Conservation (phyloP, 2,888 invertebrate species). For the Diarsia rubi region DNA sequence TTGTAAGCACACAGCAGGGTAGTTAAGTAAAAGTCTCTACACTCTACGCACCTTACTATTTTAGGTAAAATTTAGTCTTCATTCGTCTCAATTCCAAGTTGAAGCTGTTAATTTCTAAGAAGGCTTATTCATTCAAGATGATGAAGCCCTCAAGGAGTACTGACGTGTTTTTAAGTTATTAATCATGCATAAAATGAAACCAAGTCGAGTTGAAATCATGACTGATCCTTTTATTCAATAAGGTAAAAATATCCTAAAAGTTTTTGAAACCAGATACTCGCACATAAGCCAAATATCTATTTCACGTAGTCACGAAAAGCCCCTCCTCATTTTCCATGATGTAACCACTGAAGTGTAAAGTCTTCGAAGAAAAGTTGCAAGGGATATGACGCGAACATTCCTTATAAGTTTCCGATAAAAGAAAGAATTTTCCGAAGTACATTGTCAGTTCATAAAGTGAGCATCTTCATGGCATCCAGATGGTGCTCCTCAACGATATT, state of each 20-base stretch:
- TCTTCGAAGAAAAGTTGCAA: constrained; percentile 40
- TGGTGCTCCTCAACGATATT: constrained; percentile 59
- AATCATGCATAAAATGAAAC: not conserved
- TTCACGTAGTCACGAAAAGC: not conserved
- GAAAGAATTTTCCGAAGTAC: constrained; percentile 30
- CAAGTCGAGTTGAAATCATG: not conserved
- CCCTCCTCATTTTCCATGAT: constrained; percentile 3
- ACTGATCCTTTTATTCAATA: not conserved
- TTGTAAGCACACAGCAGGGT: not conserved
- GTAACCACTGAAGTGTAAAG: constrained; percentile 45
- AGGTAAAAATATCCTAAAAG: not conserved
- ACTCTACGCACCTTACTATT: no score
- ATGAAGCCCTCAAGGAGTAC: not conserved
- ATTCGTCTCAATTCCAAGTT: not conserved
- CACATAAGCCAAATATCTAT: not conserved
- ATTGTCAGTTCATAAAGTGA: constrained; percentile 62
- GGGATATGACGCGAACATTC: constrained; percentile 48
- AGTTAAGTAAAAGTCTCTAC: not conserved
- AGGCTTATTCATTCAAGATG: not conserved
- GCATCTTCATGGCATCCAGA: constrained; percentile 53
- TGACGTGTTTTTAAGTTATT: not conserved
- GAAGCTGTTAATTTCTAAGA: not conserved
- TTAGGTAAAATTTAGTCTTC: not conserved
- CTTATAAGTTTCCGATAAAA: constrained; percentile 59
- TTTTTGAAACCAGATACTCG: not conserved